Evolutionary conservation across 2,113 vertebrate species (phyloP), one percentile per base, ranked within the genome.

Genomic region (Takifugu bimaculatus): DNA sequence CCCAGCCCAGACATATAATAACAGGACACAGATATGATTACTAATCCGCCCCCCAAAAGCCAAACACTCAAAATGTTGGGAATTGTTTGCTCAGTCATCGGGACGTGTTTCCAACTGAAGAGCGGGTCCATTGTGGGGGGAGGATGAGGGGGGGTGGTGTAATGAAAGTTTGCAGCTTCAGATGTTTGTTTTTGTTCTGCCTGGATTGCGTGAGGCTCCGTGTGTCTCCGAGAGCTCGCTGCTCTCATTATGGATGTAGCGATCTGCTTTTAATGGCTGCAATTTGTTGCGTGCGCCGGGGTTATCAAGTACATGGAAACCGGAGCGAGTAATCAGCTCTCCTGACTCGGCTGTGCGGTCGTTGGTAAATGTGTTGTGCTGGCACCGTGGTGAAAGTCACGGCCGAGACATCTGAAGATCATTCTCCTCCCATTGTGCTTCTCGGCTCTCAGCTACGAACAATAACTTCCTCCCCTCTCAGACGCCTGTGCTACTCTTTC

Each of bases 101-200:
- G 84, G 77, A 85, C 81, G 69, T 80, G 80, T 86, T 88, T 87
- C 65, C 77, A 71, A 82, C 70, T 72, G 50, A 81, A 84, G 78
- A 71, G 73, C 44, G 63, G 77, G 73, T 75, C 70, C 52, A 58
- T 53, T 14, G 62, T 55, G 60, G 57, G 60, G 47, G 65, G 44
- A 7, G 5, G 81, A 77, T 20, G 11, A 7, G 1, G 6, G 35
- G 61, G 75, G 70, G 1, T 20, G 75, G 70, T 60, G 53, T 84
- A 81, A 82, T 83, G 81, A 82, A 70, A 66, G 60, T 72, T 78
- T 77, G 69, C 66, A 49, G 75, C 75, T 68, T 70, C 51, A 74
- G 29, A 73, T 88, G 84, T 88, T 90, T 90, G 83, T 88, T 89
- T 89, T 84, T 68, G 43, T 74, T 84, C 82, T 84, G 81, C 84